phyloP scores from a whole-genome alignment of 2,888 invertebrate genomes.

The Phortica magna region DNA sequence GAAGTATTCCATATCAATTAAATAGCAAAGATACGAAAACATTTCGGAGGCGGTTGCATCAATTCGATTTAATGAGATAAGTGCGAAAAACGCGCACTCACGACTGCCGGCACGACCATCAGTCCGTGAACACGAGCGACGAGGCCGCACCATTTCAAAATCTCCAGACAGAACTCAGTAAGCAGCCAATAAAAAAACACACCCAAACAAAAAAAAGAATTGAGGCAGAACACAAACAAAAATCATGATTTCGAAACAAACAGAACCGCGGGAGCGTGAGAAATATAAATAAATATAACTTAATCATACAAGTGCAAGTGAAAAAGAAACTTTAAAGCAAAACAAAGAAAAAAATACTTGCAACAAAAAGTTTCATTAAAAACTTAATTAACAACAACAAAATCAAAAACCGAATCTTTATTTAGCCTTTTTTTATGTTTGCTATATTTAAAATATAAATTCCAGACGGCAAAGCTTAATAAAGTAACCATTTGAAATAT shows the following conservation, averaged over 20 bases:
- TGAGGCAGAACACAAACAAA: not conserved
- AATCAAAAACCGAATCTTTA: not conserved
- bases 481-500: no score
- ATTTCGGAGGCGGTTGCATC: slow-evolving; percentile 37
- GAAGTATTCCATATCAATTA: not conserved
- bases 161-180: slow-evolving; percentile 29
- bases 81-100: slow-evolving; percentile 65
- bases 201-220: not conserved
- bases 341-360: not conserved
- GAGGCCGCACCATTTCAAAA: not conserved
- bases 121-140: not conserved
- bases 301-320: not conserved
- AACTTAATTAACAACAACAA: slow-evolving; percentile 16
- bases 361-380: not conserved
- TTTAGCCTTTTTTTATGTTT: no score
- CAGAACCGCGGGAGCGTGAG: slow-evolving; percentile 1
- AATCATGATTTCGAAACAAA: not conserved
- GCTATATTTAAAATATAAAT: slow-evolving; percentile 4
- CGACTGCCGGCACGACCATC: slow-evolving; percentile 43
- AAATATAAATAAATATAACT: not conserved
- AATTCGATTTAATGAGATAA: slow-evolving; percentile 57
- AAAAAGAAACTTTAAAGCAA: not conserved
- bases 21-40: not conserved
- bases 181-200: slow-evolving; percentile 33
- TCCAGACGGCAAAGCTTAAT: no score